phyloP scores from a whole-genome alignment of 2,888 invertebrate genomes.

The Seira ritae region DNA sequence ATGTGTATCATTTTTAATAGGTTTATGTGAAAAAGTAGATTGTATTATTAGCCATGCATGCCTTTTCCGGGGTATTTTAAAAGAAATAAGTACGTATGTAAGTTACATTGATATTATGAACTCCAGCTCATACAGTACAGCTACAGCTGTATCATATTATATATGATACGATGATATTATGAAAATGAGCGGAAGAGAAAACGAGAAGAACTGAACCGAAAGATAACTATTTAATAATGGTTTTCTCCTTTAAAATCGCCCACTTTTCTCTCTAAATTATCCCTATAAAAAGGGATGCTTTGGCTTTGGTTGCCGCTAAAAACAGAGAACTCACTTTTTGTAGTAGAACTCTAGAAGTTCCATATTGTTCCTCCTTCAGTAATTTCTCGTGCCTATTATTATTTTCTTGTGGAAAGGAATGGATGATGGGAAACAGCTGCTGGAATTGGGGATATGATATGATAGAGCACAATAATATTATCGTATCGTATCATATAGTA shows the following conservation, averaged over 20 bases:
- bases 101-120: background rate
- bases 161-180: conserved; percentile 31
- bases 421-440: background rate
- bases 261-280: background rate
- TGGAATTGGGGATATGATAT: too few species aligned
- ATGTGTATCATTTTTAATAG: conserved; percentile 6
- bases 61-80: background rate
- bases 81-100: too few species aligned
- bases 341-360: background rate
- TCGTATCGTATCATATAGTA: too few species aligned
- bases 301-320: too few species aligned
- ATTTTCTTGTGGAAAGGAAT: background rate
- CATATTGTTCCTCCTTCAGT: background rate
- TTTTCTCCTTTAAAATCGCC: conserved; percentile 21
- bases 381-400: background rate
- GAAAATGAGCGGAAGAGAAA: conserved; percentile 32
- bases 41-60: background rate
- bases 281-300: background rate
- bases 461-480: too few species aligned
- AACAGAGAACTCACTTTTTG: too few species aligned
- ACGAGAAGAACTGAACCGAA: conserved; percentile 31
- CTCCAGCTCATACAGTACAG: background rate
- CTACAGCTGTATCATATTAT: too few species aligned
- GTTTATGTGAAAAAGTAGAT: background rate
- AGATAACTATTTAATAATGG: conserved; percentile 48